These are phyloP conservation scores for Euphonia xanthogaster DNA, from an alignment of 2,797 vertebrate species.

Conservation along the genomic window DNA sequence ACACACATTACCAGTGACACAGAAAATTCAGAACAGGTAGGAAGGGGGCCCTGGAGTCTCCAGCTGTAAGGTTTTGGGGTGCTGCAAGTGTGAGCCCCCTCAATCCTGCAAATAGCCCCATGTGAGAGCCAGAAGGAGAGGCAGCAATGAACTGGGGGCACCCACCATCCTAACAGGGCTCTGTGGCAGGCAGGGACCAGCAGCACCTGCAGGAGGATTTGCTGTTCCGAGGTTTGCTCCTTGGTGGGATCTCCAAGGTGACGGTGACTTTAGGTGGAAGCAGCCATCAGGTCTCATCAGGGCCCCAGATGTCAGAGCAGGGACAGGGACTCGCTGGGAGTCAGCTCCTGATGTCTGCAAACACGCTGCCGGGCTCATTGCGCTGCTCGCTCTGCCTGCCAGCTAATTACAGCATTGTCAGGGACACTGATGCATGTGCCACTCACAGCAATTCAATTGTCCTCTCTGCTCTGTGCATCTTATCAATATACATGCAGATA, in stretches of 20 bases:
- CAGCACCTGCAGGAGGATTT: accelerated
- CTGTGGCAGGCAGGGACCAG: accelerated
- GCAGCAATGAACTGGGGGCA: accelerated
- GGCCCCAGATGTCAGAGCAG: not conserved
- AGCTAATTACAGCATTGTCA: constrained; percentile 43
- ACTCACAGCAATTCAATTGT: constrained; percentile 37
- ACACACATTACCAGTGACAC: accelerated
- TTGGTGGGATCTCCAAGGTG: constrained; percentile 18
- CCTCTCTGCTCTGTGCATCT: not conserved
- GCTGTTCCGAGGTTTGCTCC: not conserved
- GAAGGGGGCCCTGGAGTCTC: not conserved
- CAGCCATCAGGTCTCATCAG: not conserved
- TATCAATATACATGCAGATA: not conserved
- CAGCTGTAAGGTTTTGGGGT: not conserved
- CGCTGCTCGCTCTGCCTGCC: not conserved
- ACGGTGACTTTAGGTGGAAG: not conserved
- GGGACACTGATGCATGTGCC: constrained; percentile 61
- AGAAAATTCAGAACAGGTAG: not conserved
- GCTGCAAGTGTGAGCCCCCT: not conserved
- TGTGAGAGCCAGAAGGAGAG: not conserved
- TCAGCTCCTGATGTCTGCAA: not conserved
- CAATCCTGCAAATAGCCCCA: not conserved
- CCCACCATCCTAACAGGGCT: not conserved
- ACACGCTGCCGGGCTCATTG: not conserved
- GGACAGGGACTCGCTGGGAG: not conserved